Conservation (phyloP, 1,140 invertebrate genomes). For the Zaprionus lachaisei region DNA sequence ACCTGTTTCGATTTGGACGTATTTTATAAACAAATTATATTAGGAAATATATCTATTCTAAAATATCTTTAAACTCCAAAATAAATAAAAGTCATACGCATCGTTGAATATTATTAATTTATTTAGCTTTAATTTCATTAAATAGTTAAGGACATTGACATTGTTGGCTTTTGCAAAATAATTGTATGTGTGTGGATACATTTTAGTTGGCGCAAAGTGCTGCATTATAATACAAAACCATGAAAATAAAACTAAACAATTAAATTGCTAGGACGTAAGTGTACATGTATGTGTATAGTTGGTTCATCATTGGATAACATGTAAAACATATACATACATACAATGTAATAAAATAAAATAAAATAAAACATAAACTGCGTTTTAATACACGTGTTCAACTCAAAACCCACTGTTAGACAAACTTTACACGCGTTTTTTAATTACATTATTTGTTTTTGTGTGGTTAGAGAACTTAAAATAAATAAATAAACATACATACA, state of each 20-base stretch:
- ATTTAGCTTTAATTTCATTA: slow-evolving; percentile 81
- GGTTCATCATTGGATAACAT: slow-evolving; percentile 54
- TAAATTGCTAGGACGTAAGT: slow-evolving; percentile 77
- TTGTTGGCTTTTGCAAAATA: slow-evolving; percentile 70
- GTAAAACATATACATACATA: slow-evolving; percentile 46
- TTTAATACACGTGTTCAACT: slow-evolving; percentile 68
- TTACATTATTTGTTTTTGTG: slow-evolving; percentile 35
- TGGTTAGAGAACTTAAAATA: slow-evolving; percentile 73
- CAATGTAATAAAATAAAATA: slow-evolving; percentile 21
- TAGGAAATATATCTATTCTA: no score
- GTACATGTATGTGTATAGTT: slow-evolving; percentile 38
- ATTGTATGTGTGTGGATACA: slow-evolving; percentile 42
- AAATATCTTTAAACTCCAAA: no score
- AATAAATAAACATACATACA: slow-evolving; percentile 80
- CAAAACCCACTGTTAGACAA: slow-evolving; percentile 66
- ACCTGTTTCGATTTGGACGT: no score
- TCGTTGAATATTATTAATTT: slow-evolving; percentile 71
- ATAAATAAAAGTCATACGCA: not conserved
- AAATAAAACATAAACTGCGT: slow-evolving; percentile 60
- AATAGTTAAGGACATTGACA: slow-evolving; percentile 83
- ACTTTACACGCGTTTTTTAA: slow-evolving; percentile 39
- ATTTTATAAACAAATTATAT: no score
- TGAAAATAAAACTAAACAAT: slow-evolving; percentile 76
- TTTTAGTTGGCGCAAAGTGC: slow-evolving; percentile 59
- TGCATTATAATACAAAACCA: slow-evolving; percentile 46